phyloP scores from a whole-genome alignment of 2,888 invertebrate genomes.

The Melieria crassipennis region DNA sequence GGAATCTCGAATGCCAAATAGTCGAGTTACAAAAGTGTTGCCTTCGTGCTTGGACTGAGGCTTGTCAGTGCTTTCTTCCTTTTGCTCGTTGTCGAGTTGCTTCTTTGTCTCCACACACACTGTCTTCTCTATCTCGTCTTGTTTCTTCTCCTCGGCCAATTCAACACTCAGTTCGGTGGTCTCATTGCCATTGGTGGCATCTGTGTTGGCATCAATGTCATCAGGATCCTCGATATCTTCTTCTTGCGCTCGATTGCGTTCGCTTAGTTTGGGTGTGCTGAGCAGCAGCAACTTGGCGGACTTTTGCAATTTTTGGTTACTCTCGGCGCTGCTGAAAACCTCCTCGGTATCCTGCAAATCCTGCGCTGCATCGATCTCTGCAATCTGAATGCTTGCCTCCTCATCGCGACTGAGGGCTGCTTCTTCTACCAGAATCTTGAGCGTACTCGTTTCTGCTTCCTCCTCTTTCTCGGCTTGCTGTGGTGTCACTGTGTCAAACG shows the following conservation, averaged over 20 bases:
- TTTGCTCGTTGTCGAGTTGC: not conserved
- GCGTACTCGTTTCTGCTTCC: not conserved
- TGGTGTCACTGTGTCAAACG: constrained; percentile 3
- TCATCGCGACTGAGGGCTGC: constrained; percentile 18
- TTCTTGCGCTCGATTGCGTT: constrained; percentile 48
- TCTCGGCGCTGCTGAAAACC: not conserved
- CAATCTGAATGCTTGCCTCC: constrained; percentile 6
- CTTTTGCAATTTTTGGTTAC: constrained; percentile 35
- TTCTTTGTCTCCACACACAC: not conserved
- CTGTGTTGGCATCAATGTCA: constrained; percentile 40
- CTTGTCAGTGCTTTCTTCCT: not conserved
- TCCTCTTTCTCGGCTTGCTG: not conserved
- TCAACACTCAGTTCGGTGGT: constrained; percentile 18
- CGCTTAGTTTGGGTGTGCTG: constrained; percentile 51
- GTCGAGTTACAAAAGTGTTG: not conserved
- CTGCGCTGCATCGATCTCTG: not conserved
- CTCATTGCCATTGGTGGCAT: constrained; percentile 2
- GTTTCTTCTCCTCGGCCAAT: not conserved
- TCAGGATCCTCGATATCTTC: constrained; percentile 53
- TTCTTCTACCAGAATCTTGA: no score
- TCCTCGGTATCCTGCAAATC: not conserved
- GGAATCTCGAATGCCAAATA: not conserved
- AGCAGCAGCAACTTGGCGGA: constrained; percentile 54
- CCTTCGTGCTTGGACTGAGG: not conserved
- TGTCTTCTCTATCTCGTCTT: constrained; percentile 6